Evolutionary conservation across 2,888 invertebrate genomes (phyloP).

Genomic region (Exephanes ischioxanthus): DNA sequence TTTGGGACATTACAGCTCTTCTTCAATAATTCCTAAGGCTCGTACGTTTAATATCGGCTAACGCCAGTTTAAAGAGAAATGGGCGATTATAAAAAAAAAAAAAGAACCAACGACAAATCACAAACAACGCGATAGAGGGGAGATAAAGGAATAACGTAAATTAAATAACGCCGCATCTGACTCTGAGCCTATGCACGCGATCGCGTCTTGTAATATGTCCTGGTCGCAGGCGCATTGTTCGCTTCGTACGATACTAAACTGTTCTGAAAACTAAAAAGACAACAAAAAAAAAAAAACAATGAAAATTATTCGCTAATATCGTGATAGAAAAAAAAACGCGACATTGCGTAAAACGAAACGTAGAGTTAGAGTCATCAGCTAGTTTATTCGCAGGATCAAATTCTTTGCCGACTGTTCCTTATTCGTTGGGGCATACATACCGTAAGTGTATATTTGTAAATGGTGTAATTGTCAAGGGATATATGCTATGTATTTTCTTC

Average conservation of each 20-base stretch:
- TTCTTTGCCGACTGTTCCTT: slow-evolving; percentile 61
- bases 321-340: slow-evolving; percentile 16
- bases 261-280: slow-evolving; percentile 31
- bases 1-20: slow-evolving; percentile 94
- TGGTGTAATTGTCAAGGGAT: slow-evolving; percentile 64
- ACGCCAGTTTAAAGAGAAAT: slow-evolving; percentile 18
- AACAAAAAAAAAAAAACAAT: slow-evolving; percentile 1
- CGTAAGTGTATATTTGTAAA: slow-evolving; percentile 69
- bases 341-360: background rate
- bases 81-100: background rate
- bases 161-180: slow-evolving; percentile 50
- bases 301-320: slow-evolving; percentile 12
- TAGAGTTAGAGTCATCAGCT: slow-evolving; percentile 31
- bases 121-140: slow-evolving; percentile 57
- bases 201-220: slow-evolving; percentile 33
- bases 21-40: slow-evolving; percentile 79
- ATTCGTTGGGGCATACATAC: slow-evolving; percentile 59
- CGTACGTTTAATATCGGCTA: slow-evolving; percentile 14
- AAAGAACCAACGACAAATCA: slow-evolving; percentile 60
- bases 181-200: slow-evolving; percentile 61
- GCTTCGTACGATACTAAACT: slow-evolving; percentile 56
- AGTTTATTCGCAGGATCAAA: slow-evolving; percentile 58
- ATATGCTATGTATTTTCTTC: slow-evolving; percentile 61
- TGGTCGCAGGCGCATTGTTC: slow-evolving; percentile 49
- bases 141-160: slow-evolving; percentile 42